Conservation (phyloP, 2,888 invertebrate genomes). For the Nyleta sp. region DNA sequence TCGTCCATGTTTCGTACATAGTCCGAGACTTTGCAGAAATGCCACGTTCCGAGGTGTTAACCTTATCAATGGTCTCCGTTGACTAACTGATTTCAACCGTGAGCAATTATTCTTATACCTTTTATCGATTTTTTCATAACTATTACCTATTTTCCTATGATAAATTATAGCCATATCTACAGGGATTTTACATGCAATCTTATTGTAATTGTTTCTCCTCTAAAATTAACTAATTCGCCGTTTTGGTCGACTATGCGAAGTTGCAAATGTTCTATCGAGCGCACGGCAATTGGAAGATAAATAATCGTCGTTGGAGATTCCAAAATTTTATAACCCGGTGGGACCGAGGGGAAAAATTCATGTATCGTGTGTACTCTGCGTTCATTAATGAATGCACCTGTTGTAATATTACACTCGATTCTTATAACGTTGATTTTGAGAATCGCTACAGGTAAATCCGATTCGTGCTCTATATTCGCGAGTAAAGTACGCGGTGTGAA, state of each 20-base stretch:
- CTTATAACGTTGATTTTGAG: slow-evolving; percentile 23
- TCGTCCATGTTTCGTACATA: slow-evolving; percentile 13
- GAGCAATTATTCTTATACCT: too few species aligned
- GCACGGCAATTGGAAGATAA: slow-evolving; percentile 64
- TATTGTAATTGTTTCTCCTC: slow-evolving; percentile 66
- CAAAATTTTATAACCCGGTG: slow-evolving; percentile 74
- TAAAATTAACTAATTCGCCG: slow-evolving; percentile 64
- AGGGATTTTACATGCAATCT: slow-evolving; percentile 60
- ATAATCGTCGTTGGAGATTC: slow-evolving; percentile 70
- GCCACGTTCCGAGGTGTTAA: slow-evolving; percentile 56
- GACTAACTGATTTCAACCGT: too few species aligned
- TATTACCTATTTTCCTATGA: slow-evolving; percentile 3
- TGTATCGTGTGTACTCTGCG: slow-evolving; percentile 33
- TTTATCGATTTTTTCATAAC: slow-evolving; percentile 44
- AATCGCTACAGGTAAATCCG: slow-evolving; percentile 42
- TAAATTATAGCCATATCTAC: slow-evolving; percentile 31
- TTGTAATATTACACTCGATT: slow-evolving; percentile 55
- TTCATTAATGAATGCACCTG: slow-evolving; percentile 36
- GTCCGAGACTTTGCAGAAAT: slow-evolving; percentile 55
- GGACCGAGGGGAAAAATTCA: slow-evolving; percentile 44
- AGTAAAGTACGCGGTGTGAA: slow-evolving; percentile 34
- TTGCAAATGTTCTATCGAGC: slow-evolving; percentile 64
- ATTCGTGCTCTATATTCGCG: slow-evolving; percentile 23
- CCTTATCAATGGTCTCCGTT: background rate
- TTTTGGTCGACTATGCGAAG: slow-evolving; percentile 67